A percentile compares a stretch with the other conserved stretches of the same genome.
Conservation (phyloP, 2,888 invertebrate genomes). For the Suillia variegata region DNA sequence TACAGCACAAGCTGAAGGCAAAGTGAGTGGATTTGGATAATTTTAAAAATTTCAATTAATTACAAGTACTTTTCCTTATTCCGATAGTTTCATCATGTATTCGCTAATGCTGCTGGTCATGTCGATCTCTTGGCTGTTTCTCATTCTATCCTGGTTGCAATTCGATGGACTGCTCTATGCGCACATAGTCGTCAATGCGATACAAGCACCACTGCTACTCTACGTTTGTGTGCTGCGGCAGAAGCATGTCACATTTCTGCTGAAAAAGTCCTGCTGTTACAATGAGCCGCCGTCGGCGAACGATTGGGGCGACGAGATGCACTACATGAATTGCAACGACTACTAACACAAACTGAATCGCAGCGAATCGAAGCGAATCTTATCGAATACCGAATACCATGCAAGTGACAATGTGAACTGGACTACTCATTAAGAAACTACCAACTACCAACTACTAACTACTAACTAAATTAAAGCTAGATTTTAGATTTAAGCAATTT, state of each 20-base stretch:
- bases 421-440: no score
- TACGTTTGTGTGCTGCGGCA: conserved; percentile 80
- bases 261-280: conserved; percentile 81
- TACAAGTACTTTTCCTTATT: conserved; percentile 55
- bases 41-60: background rate
- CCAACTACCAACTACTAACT: conserved; percentile 19
- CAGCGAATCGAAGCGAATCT: background rate
- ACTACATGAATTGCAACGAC: conserved; percentile 76
- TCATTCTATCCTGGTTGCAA: conserved; percentile 76
- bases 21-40: conserved; percentile 64
- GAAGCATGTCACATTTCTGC: conserved; percentile 77
- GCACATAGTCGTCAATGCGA: conserved; percentile 76
- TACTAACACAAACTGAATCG: conserved; percentile 36
- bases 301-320: conserved; percentile 91
- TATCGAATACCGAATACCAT: no score
- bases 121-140: conserved; percentile 78
- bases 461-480: conserved; percentile 23
- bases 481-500: background rate
- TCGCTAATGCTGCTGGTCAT: conserved; percentile 75
- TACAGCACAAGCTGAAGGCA: conserved; percentile 84
- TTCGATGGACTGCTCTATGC: conserved; percentile 75
- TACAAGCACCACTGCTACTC: conserved; percentile 75
- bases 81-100: conserved; percentile 83
- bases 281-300: conserved; percentile 73
- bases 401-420: background rate